A percentile compares a stretch with the other conserved stretches of the same genome.
Evolutionary conservation across 2,113 vertebrate species (phyloP).

Genomic region (Catagonus wagneri): DNA sequence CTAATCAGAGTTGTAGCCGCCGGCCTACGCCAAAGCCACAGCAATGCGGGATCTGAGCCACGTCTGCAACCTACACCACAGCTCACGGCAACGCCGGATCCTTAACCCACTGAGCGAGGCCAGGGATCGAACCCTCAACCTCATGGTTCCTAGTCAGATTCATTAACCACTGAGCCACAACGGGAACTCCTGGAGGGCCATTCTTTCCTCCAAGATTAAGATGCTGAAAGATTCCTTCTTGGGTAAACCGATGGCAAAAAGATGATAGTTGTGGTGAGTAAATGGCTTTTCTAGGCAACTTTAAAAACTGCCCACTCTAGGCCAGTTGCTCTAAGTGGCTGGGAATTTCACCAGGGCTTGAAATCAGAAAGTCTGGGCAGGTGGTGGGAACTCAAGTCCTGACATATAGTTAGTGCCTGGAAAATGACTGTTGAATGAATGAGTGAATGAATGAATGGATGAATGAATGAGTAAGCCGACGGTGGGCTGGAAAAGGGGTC

Average conservation of each 20-base stretch:
- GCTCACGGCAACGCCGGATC: too few species aligned
- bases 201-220: background rate
- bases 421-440: too few species aligned
- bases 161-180: too few species aligned
- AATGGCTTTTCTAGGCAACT: background rate
- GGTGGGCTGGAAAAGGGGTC: background rate
- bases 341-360: background rate
- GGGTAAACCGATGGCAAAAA: background rate
- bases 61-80: too few species aligned
- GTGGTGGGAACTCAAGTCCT: background rate
- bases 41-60: too few species aligned
- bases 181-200: background rate
- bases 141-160: too few species aligned
- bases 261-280: accelerated
- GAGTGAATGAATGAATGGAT: background rate
- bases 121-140: too few species aligned
- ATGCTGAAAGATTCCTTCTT: background rate
- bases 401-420: accelerated
- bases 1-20: too few species aligned
- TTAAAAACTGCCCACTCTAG: background rate
- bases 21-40: too few species aligned
- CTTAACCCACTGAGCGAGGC: too few species aligned
- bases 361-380: background rate
- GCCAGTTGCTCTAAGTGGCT: background rate
- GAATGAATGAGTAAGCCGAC: accelerated